A percentile compares a stretch with the other conserved stretches of the same genome.
Evolutionary conservation across 1,140 invertebrate species (phyloP).

Genomic region (Aphelinus atriplicis): DNA sequence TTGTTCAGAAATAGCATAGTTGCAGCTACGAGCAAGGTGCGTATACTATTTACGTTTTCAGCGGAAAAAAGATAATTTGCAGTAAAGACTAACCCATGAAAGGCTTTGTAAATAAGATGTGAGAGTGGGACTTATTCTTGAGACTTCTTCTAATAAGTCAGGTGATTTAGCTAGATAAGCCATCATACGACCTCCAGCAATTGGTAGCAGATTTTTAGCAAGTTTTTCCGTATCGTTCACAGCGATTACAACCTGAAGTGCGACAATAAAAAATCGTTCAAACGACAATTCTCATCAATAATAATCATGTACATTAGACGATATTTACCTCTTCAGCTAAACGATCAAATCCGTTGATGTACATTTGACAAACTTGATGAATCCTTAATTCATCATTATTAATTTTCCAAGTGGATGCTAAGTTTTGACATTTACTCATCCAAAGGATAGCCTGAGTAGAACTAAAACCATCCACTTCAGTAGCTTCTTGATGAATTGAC

Average conservation of each 20-base stretch:
- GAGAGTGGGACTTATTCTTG: slow-evolving; percentile 74
- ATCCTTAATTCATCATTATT: slow-evolving; percentile 79
- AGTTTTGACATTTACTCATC: slow-evolving; percentile 75
- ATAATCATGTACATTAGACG: neutral
- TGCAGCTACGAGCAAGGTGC: no score
- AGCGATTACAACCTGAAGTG: slow-evolving; percentile 67
- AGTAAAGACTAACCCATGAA: slow-evolving; percentile 65
- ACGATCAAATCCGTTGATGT: slow-evolving; percentile 79
- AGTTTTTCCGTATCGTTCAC: slow-evolving; percentile 74
- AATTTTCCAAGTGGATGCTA: slow-evolving; percentile 84
- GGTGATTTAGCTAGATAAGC: slow-evolving; percentile 70
- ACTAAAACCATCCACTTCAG: slow-evolving; percentile 64
- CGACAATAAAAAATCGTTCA: neutral
- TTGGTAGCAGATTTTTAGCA: slow-evolving; percentile 73
- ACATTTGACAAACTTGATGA: slow-evolving; percentile 82
- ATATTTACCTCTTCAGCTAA: slow-evolving; percentile 76
- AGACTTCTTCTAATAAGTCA: slow-evolving; percentile 71
- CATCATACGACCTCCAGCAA: slow-evolving; percentile 78
- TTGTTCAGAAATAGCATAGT: no score
- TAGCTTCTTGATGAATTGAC: slow-evolving; percentile 68
- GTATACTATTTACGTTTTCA: neutral
- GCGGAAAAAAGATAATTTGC: no score
- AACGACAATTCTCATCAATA: neutral
- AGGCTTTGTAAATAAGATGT: slow-evolving; percentile 76
- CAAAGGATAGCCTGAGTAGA: slow-evolving; percentile 72